Conservation (phyloP, 2,888 invertebrate species). For the Eurytoma adleriae region DNA sequence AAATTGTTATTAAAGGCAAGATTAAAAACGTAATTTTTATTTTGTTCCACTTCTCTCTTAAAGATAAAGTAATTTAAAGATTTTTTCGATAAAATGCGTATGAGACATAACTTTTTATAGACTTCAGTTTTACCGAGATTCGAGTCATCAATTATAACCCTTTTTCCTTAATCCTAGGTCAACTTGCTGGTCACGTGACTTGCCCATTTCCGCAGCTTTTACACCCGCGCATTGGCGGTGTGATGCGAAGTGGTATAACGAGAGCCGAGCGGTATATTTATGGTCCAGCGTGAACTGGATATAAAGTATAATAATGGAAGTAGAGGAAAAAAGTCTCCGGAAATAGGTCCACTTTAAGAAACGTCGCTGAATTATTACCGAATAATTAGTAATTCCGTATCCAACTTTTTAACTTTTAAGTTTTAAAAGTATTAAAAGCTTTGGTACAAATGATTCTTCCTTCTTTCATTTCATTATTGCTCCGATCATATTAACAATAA, state of each 20-base stretch:
- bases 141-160: slow-evolving; percentile 52
- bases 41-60: no score
- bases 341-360: slow-evolving; percentile 8
- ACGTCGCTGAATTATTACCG: neutral
- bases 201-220: slow-evolving; percentile 61
- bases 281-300: slow-evolving; percentile 47
- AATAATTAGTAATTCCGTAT: slow-evolving; percentile 26
- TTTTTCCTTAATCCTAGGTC: slow-evolving; percentile 59
- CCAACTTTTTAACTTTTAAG: neutral
- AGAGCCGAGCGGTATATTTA: slow-evolving; percentile 51
- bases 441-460: neutral
- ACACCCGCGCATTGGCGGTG: slow-evolving; percentile 25
- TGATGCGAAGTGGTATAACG: slow-evolving; percentile 16
- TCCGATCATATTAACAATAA: no score
- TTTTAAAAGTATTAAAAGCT: neutral
- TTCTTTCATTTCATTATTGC: no score
- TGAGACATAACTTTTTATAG: slow-evolving; percentile 7
- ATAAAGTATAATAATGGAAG: slow-evolving; percentile 34
- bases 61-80: no score
- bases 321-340: neutral
- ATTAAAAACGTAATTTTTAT: no score
- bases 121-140: slow-evolving; percentile 39
- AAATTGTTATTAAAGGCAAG: no score
- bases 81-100: no score
- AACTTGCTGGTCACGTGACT: slow-evolving; percentile 62